Conservation (phyloP, 2,113 vertebrate species). For the Hippoglossus stenolepis region DNA sequence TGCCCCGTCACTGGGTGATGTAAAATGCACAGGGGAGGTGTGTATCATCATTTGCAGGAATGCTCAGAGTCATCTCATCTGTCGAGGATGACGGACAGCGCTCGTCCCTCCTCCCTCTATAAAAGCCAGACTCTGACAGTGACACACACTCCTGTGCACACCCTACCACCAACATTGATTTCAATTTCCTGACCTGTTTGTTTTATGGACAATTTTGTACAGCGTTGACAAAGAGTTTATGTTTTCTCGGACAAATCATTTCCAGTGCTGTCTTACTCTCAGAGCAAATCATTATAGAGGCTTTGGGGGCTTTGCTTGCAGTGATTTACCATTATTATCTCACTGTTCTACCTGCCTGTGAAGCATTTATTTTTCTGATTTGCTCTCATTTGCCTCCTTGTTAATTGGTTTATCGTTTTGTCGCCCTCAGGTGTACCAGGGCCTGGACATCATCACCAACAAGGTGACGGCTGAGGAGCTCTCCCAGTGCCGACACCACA, state of each 20-base stretch:
- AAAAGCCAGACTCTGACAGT: slow-evolving; percentile 4
- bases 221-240: not conserved
- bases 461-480: slow-evolving; percentile 90
- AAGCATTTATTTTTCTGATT: not conserved
- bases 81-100: not conserved
- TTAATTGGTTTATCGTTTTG: slow-evolving; percentile 26
- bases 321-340: no score
- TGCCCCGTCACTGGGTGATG: slow-evolving; percentile 29
- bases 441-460: slow-evolving; percentile 97
- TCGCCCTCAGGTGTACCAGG: slow-evolving; percentile 89
- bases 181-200: not conserved
- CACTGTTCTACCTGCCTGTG: not conserved
- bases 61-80: slow-evolving; percentile 26
- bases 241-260: slow-evolving; percentile 10
- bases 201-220: not conserved
- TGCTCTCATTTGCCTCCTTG: not conserved
- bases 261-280: not conserved
- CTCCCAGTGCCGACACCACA: slow-evolving; percentile 91
- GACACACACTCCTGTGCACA: slow-evolving; percentile 1
- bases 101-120: not conserved
- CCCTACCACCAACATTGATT: not conserved
- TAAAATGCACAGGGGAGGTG: slow-evolving; percentile 41
- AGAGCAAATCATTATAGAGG: not conserved
- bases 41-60: slow-evolving; percentile 31
- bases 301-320: not conserved